Evolutionary conservation across 2,888 invertebrate species (phyloP), one percentile per base, ranked within the genome.

Genomic region (Platycnemis pennipes): DNA sequence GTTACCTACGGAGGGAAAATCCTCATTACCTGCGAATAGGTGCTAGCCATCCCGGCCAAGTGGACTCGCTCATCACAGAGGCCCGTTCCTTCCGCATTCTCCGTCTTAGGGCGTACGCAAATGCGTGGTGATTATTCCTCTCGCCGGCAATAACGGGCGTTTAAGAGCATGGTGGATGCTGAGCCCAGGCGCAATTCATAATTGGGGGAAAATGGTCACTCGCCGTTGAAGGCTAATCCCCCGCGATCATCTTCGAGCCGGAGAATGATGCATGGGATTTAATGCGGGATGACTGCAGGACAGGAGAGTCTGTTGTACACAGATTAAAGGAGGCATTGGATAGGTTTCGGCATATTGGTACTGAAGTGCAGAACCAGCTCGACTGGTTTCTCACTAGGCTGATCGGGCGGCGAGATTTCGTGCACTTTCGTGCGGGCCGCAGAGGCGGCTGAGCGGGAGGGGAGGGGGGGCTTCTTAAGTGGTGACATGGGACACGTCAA

Each of bases 381-480:
- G 53, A 89, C 89, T 42, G 89, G 89, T 89, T 89, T 89, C 89
- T 37, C 16, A n/a, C 37, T 53, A 26, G 89, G 89, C 89, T 89
- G 89, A 89, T 89, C 53, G 89, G 16, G 56, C 26, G 56, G 37
- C 19, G 63, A 53, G 89, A 89, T 89, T 89, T 42, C 37, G 56
- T 16, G 89, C 42, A 42, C 42, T 56, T 42, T n/a, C n/a, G n/a
- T n/a, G 88, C 31, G 22, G 45, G 45, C 19, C n/a, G n/a, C n/a
- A n/a, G n/a, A n/a, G n/a, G n/a, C 53, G 19, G 53, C 53, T 56
- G 63, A 63, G n/a, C 5, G 0, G 3, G 26, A 26, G 63, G 37
- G 56, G 89, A 37, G 16, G 26, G 31, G 89, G 31, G 56, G 26
- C 22, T 89, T 53, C 37, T 89, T 46, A 56, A 89, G 89, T 89